Evolutionary conservation across 2,888 invertebrate species (phyloP).

Genomic region (Xestia c-nigrum): DNA sequence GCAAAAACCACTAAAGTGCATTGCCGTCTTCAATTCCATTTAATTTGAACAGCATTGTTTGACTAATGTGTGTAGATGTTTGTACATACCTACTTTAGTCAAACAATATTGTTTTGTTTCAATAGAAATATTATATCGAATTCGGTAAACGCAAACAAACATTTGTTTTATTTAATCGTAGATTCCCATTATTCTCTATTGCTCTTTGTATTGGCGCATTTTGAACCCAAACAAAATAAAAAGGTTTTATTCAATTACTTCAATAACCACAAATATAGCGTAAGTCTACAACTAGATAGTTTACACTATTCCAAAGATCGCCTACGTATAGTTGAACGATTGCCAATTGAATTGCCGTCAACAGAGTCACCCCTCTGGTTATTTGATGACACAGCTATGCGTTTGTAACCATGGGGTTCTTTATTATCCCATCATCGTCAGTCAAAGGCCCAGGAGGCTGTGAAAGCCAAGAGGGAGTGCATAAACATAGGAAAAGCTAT

Average conservation of each 20-base stretch:
- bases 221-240: not conserved
- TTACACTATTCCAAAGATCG: not conserved
- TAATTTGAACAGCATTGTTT: conserved; percentile 27
- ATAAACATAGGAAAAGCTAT: not conserved
- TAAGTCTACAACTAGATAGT: not conserved
- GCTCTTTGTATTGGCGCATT: not conserved
- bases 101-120: not conserved
- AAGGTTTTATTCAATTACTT: not conserved
- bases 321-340: not conserved
- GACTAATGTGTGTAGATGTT: not conserved
- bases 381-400: not conserved
- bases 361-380: not conserved
- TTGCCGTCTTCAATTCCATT: conserved; percentile 21
- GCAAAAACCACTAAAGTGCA: conserved; percentile 7
- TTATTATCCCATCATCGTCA: not conserved
- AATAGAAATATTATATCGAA: not conserved
- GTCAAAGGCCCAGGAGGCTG: not conserved
- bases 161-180: not conserved
- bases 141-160: not conserved
- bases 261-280: not conserved
- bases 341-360: not conserved
- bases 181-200: not conserved
- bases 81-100: not conserved
- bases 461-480: not conserved
- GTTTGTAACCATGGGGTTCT: not conserved